These are phyloP conservation scores for Leucophenga montana DNA, from an alignment of 2,888 invertebrate species.

Conservation along the genomic window DNA sequence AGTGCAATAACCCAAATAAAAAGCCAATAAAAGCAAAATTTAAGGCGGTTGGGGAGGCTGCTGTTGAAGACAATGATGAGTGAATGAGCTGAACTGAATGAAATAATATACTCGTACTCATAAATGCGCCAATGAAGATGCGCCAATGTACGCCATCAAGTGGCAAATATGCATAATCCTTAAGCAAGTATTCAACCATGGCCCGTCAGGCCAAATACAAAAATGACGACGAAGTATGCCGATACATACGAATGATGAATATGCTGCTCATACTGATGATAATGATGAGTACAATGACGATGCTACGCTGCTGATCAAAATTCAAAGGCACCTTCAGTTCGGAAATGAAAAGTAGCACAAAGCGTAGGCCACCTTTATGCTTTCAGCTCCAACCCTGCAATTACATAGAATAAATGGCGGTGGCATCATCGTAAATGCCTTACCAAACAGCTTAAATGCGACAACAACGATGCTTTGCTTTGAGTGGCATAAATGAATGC, in stretches of 20 bases:
- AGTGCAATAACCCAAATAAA: conserved; percentile 22
- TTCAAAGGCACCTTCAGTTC: not conserved
- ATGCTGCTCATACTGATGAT: not conserved
- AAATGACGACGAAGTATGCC: not conserved
- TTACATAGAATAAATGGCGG: not conserved
- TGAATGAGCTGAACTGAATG: not conserved
- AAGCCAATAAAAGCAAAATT: not conserved
- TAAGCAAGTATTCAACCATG: not conserved
- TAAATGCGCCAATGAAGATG: too few species aligned
- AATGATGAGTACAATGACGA: not conserved
- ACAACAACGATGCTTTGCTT: not conserved
- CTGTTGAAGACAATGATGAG: not conserved
- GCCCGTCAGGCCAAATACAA: not conserved
- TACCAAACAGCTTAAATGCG: conserved; percentile 3
- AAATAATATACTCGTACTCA: too few species aligned
- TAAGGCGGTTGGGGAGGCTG: not conserved
- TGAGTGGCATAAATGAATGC: not conserved
- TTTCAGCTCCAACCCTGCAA: too few species aligned
- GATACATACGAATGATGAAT: not conserved
- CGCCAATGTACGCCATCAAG: conserved; percentile 8
- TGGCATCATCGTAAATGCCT: conserved; percentile 6
- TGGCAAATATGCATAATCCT: conserved; percentile 21
- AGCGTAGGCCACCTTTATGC: not conserved
- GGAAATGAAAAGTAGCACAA: not conserved
- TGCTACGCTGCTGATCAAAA: not conserved